phyloP scores from a whole-genome alignment of 2,888 invertebrate species.

The Opisthograptis luteolata region DNA sequence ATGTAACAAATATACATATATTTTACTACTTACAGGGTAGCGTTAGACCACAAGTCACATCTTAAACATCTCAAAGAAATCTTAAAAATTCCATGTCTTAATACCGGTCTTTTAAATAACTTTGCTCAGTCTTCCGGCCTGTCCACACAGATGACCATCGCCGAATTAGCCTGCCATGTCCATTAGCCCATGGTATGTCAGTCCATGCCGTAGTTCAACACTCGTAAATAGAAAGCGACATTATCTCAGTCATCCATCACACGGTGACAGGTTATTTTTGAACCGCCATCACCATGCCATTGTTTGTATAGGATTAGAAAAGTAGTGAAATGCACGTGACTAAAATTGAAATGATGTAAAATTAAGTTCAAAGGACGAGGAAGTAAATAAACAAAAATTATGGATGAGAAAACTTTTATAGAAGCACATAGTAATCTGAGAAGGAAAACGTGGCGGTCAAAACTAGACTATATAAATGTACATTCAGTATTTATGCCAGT shows the following conservation, averaged over 20 bases:
- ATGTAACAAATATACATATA: too few species aligned
- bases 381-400: background rate
- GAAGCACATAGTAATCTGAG: background rate
- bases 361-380: background rate
- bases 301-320: slow-evolving; percentile 13
- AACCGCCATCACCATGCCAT: too few species aligned
- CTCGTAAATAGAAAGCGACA: slow-evolving; percentile 30
- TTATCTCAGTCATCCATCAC: slow-evolving; percentile 31
- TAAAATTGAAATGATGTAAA: slow-evolving; percentile 1
- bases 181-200: background rate
- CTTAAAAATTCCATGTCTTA: too few species aligned
- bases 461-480: background rate
- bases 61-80: too few species aligned
- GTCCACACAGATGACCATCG: background rate
- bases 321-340: slow-evolving; percentile 5
- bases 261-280: slow-evolving; percentile 31
- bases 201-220: background rate
- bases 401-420: background rate
- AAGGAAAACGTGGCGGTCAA: background rate
- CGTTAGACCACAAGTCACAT: too few species aligned
- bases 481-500: background rate
- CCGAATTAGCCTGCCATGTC: background rate
- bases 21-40: too few species aligned
- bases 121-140: too few species aligned
- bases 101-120: too few species aligned